Evolutionary conservation across 2,113 vertebrate genomes (phyloP).

Genomic region (Accipiter virgatus): DNA sequence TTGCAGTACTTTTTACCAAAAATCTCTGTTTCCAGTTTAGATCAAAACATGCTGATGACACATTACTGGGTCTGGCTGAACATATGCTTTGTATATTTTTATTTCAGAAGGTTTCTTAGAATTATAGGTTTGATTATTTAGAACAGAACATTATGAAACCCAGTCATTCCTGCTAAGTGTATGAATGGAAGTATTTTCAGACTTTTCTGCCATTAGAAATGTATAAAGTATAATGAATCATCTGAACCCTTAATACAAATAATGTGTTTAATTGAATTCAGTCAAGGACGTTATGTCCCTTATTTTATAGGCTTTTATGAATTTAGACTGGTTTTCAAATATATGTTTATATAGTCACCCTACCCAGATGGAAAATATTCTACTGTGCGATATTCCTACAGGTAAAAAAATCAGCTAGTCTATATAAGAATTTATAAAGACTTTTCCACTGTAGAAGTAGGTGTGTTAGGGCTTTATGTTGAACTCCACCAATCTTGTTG

Average conservation of each 20-base stretch:
- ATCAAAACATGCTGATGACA: slow-evolving; percentile 40
- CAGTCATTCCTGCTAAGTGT: neutral
- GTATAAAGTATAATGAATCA: neutral
- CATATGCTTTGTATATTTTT: slow-evolving; percentile 39
- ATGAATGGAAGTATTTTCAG: slow-evolving; percentile 36
- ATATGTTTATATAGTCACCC: neutral
- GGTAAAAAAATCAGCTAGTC: neutral
- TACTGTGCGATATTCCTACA: neutral
- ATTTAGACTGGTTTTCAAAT: slow-evolving; percentile 17
- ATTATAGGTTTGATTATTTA: slow-evolving; percentile 45
- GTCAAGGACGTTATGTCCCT: neutral
- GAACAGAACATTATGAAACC: slow-evolving; percentile 29
- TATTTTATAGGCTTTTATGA: neutral
- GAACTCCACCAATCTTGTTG: neutral
- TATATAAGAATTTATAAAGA: neutral
- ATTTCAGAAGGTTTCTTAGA: slow-evolving; percentile 37
- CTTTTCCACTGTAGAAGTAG: neutral
- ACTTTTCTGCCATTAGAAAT: slow-evolving; percentile 23
- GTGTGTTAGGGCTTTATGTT: neutral
- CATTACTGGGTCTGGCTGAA: neutral
- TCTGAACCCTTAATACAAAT: slow-evolving; percentile 19
- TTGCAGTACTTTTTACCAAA: neutral
- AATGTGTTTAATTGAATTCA: slow-evolving; percentile 23
- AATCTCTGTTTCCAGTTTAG: slow-evolving; percentile 39
- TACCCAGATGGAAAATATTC: neutral